A percentile compares a stretch with the other conserved stretches of the same genome.
Evolutionary conservation across 2,797 vertebrate species (phyloP).

Genomic region (Sarcophilus harrisii): DNA sequence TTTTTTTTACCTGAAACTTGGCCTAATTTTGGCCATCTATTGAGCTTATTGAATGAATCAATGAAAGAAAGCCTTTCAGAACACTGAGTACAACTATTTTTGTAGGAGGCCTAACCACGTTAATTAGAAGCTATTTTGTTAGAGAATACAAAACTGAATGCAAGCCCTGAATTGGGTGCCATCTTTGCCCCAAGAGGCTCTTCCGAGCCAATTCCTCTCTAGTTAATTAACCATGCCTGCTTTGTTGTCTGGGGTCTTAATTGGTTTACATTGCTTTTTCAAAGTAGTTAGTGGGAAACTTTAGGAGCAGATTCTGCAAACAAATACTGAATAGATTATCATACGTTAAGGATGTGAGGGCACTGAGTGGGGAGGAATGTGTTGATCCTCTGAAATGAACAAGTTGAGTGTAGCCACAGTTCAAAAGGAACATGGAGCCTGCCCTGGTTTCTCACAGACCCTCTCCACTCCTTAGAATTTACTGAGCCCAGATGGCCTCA

Average conservation of each 20-base stretch:
- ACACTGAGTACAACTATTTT: constrained; percentile 7
- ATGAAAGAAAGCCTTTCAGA: constrained; percentile 27
- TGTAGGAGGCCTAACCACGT: background rate
- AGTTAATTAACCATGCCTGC: constrained; percentile 74
- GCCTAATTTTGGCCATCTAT: constrained; percentile 18
- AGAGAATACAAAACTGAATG: constrained; percentile 35
- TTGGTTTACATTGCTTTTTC: constrained; percentile 77
- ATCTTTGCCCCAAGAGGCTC: constrained; percentile 43
- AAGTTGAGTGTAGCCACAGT: constrained; percentile 65
- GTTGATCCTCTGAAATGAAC: constrained; percentile 62
- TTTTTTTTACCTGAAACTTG: background rate
- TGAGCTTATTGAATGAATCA: constrained; percentile 8
- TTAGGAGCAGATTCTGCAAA: constrained; percentile 59
- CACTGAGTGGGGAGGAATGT: constrained; percentile 46
- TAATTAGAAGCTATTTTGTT: constrained; percentile 52
- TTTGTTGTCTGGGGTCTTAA: constrained; percentile 75
- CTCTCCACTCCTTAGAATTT: constrained; percentile 68
- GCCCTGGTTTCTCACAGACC: constrained; percentile 71
- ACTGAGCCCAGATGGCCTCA: constrained; percentile 72
- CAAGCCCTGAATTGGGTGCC: constrained; percentile 46
- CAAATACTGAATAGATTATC: constrained; percentile 81
- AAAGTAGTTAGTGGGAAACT: constrained; percentile 72
- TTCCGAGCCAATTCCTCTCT: constrained; percentile 61
- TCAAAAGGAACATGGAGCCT: constrained; percentile 63
- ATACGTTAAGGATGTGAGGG: constrained; percentile 63